Evolutionary conservation across 1,140 invertebrate species (phyloP), one percentile per base, ranked within the genome.

Genomic region (Elysia chlorotica): DNA sequence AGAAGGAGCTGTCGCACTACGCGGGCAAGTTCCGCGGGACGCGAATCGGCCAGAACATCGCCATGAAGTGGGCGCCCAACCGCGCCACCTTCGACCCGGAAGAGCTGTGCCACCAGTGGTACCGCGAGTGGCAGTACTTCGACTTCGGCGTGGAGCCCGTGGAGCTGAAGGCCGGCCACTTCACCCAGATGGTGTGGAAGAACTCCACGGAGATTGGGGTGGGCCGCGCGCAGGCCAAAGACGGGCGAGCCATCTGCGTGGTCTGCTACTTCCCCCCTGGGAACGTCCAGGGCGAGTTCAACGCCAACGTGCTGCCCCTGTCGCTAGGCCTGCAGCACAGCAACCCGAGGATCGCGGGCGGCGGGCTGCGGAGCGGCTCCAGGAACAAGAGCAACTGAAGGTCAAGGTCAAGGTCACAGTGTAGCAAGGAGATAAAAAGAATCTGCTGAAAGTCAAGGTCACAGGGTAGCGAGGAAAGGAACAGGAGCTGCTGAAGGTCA

Each of bases 1-100:
- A 87, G 72, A 91, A 92, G 48, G 88, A 87, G 65, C 89, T 95
- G 78, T 89, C 93, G 75, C 95, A 96, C 83, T 91, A 94, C 74
- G 73, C 74, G 6, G 65, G 65, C 61, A 73, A 76, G 0, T 61
- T 81, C n/a, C 79, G 81, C 36, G 82, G 84, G 17, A 73, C 77
- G 23, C 57, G 68, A 21, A 69, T 87, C 0, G 86, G 85, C 6
- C 85, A 88, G 73, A 87, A 86, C 56, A 86, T 87, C 36, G 84
- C 85, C 57, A 82, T 84, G 81, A 83, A 84, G 54, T 82, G 80
- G 81, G 77, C 82, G 0, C 80, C 78, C 5, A 59, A 70, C 54
- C 57, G 37, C 28, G 30, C 56, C 54, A 31, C 48, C 19, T 70
- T 59, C 35, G 59, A 70, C 37, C 56, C 53, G 19, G 48, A 68